Base-by-base conservation (phyloP, 2,888 invertebrate genomes). In the Standfussiana lucernea region DNA sequence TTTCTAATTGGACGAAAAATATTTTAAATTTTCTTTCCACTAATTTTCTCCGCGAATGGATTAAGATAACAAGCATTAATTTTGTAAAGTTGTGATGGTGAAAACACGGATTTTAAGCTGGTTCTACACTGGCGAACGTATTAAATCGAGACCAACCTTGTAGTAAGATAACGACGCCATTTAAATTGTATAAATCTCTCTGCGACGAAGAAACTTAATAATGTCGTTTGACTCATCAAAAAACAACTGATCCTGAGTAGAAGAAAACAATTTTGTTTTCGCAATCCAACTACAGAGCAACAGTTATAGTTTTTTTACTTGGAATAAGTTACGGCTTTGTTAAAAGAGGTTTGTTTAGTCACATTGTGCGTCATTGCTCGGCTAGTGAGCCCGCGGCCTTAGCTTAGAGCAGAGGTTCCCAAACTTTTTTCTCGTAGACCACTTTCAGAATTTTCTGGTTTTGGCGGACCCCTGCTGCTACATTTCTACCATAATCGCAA, bases 11-110 rank as follows among this genome's bases (percentile, higher is more conserved):
- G 35, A 80, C 50, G 66, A 69, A 75, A 74, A 84, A 62, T 65
- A 75, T 72, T 75, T 80, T 42, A 56, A 67, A 72, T 61, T 68
- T 84, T 74, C 59, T 45, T 42, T 61, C 8, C 53, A 72, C 68
- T 50, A 84, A 69, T 84, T 74, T 82, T 72, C 74, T 65, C 64
- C 61, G 80, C 72, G 32, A 75, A 84, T 65, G 67, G 66, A 73
- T 78, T 82, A 75, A 80, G 75, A 73, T 84, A 82, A 82, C 74
- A 75, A 84, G 71, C 84, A 69, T 84, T 84, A 68, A 82, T 84
- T 80, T 66, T 47, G 47, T 66, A 37, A 84, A 66, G 59, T 69
- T 66, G 56, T 80, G 72, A 72, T 72, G 71, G 35, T 66, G 75
- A 45, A 65, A 80, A 80, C 72, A 62, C 68, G 80, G 69, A 35